Evolutionary conservation across 2,797 vertebrate genomes (phyloP), one percentile per base, ranked within the genome.

Genomic region (Epinephelus malabaricus): DNA sequence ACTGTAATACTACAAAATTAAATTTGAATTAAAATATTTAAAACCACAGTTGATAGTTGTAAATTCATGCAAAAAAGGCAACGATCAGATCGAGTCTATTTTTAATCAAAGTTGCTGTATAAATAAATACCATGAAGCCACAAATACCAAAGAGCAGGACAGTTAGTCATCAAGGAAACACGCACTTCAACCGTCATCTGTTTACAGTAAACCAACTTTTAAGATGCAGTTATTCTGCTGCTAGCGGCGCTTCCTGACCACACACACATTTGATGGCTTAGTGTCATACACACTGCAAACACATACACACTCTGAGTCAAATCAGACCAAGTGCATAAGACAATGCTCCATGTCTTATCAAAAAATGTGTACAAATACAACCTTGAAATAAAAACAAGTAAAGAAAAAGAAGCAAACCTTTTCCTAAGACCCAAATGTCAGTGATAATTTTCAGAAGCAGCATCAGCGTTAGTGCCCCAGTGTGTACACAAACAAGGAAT

Each of bases 131-230:
- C 47, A 67, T 47, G 13, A 19, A 47, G 23, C 6, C 40, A 38
- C 7, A 34, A 45, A 64, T 27, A 63, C 69, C 15, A 43, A 58
- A 5, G 34, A 63, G 12, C 50, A 53, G 34, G 34, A 54, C n/a
- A 2, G n/a, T 21, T 4, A 49, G 11, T 73, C 56, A 59, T 51
- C 13, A 18, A 49, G 15, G 27, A 46, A 25, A 60, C 55, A 61
- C 18, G 56, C 59, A 21, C 67, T 54, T 62, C 18, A 72, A 45
- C 38, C 53, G 27, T 64, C 60, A 30, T 65, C 27, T 76, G 45
- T 79, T 84, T 73, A 60, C 71, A 63, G 47, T 69, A 59, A 76
- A 72, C 4, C 34, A 7, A 13, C 18, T 76, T 18, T 51, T 21
- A 59, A 43, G 34, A 34, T 30, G 19, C 19, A 43, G 17, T 69